Evolutionary conservation across 53 echinoderm and acorn worm species (phyloP).

Genomic region (Temnopleurus reevesii): DNA sequence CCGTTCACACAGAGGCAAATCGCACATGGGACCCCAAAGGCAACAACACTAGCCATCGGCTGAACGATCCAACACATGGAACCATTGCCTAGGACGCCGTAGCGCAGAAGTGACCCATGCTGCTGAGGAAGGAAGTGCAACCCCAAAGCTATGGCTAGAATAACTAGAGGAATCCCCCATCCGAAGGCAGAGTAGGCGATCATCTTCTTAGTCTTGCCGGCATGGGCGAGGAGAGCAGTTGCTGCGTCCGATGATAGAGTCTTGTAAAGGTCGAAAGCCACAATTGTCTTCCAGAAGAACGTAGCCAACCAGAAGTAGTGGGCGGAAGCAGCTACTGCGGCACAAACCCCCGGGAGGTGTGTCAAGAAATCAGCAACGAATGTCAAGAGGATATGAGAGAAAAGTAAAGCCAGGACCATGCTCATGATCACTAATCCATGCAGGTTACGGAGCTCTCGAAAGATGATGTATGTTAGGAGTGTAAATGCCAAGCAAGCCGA

Average conservation of each 20-base stretch:
- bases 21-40: background rate
- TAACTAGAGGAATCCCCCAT: slow-evolving; percentile 12
- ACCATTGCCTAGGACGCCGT: background rate
- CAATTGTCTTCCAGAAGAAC: slow-evolving; percentile 35
- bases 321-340: background rate
- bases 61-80: slow-evolving; percentile 25
- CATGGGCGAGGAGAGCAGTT: background rate
- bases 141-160: background rate
- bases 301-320: slow-evolving; percentile 30
- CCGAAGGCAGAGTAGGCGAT: background rate
- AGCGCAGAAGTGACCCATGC: background rate
- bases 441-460: background rate
- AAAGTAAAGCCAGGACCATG: slow-evolving; percentile 16
- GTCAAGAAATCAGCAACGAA: slow-evolving; percentile 25
- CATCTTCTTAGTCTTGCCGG: background rate
- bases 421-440: slow-evolving; percentile 29
- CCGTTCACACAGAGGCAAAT: slow-evolving; percentile 27
- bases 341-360: background rate
- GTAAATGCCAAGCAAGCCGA: slow-evolving; percentile 7
- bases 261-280: slow-evolving; percentile 13
- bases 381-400: slow-evolving; percentile 15
- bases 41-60: background rate
- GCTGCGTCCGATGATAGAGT: slow-evolving; percentile 2
- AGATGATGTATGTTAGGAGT: background rate
- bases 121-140: background rate